phyloP scores from a whole-genome alignment of 2,888 invertebrate species.

The Oscheius myriophilus region DNA sequence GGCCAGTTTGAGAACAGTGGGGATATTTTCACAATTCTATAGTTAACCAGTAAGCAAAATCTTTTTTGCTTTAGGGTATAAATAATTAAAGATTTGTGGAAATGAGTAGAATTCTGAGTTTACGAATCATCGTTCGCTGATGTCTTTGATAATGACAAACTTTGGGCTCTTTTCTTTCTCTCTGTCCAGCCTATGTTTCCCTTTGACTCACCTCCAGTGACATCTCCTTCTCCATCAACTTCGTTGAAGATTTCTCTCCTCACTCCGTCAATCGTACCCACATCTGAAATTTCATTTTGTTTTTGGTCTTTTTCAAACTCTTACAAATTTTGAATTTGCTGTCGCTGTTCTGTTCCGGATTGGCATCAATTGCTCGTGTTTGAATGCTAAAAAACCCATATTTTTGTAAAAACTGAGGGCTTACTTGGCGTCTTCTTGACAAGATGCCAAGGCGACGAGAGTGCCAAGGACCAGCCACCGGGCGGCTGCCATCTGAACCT shows the following conservation, averaged over 20 bases:
- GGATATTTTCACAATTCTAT: too few species aligned
- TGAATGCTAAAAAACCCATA: slow-evolving; percentile 15
- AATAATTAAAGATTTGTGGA: too few species aligned
- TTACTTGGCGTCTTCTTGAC: slow-evolving; percentile 16
- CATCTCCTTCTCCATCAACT: slow-evolving; percentile 51
- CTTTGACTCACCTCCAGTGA: background rate
- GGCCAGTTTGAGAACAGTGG: too few species aligned
- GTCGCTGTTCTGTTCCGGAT: slow-evolving; percentile 25
- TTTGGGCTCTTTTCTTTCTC: too few species aligned
- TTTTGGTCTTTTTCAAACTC: slow-evolving; percentile 23
- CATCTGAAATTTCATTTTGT: slow-evolving; percentile 37
- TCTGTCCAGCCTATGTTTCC: too few species aligned
- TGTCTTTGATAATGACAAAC: too few species aligned
- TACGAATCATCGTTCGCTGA: too few species aligned
- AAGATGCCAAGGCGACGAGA: slow-evolving; percentile 9
- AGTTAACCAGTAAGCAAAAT: too few species aligned
- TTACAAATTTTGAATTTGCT: slow-evolving; percentile 52
- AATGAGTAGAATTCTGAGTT: too few species aligned
- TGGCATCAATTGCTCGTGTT: slow-evolving; percentile 24
- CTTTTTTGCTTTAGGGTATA: too few species aligned
- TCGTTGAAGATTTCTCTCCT: slow-evolving; percentile 58
- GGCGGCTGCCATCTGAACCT: slow-evolving; percentile 24
- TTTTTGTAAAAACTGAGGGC: background rate
- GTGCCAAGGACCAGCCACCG: slow-evolving; percentile 16
- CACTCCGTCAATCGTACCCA: slow-evolving; percentile 60